Evolutionary conservation across 37 sponge, comb jelly and placozoan genomes (phyloP), one percentile per base, ranked within the genome.

Genomic region (Bolinopsis microptera): DNA sequence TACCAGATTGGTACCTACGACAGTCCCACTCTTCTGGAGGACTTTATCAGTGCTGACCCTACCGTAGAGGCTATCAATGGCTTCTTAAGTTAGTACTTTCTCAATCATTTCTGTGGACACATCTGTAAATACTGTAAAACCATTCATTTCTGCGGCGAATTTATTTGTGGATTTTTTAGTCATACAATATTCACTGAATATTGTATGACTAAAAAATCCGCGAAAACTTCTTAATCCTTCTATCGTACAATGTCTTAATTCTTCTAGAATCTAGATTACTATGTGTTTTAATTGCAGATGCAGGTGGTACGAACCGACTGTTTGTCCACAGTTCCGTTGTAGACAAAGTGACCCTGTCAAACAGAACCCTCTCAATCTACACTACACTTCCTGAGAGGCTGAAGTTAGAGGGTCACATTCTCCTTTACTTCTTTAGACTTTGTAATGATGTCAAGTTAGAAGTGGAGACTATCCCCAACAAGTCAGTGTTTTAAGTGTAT

Each of bases 1-100:
- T 97, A 96, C 75, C 95, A 94, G 70, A 96, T 97, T 93, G 97
- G 97, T 24, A 96, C 95, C 25, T 96, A 95, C 69, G 98, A 97
- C 92, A 96, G 95, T 38, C 98, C 98, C 9, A 96, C 97, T 0
- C 92, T 96, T 26, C 82, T 97, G 69, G 98, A 97, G 67, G 97
- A 97, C 92, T 97, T 97, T 28, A 95, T 97, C 41, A 88, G 96
- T 38, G 95, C 96, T 31, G 93, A 95, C 13, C 95, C 95, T 23
- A 97, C 96, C 32, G 93, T 94, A 3, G 95, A 96, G 32, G 93
- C 94, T 68, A 95, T 97, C 76, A 96, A 95, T 92, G 31, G 25
- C 22, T 97, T 97, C 72, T 92, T 97, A 0, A 93, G 94, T 48
- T 3, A 40, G 80, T 70, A n/a, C 25, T 70, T 48, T 48, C 61